Evolutionary conservation across 30 jellyfish, hydroid and myxozoan species (phyloP).

Genomic region (Hydractinia echinata): DNA sequence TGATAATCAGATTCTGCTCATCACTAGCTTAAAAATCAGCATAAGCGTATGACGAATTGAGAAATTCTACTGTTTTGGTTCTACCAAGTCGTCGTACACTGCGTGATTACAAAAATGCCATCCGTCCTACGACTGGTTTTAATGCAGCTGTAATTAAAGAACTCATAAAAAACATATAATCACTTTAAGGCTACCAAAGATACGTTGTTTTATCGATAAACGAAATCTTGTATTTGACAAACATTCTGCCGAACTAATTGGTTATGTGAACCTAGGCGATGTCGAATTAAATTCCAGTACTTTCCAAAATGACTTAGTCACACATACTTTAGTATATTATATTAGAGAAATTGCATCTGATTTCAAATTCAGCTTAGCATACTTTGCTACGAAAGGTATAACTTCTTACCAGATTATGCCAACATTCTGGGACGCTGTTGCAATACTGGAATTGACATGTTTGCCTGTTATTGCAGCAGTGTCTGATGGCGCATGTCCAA

Average conservation of each 20-base stretch:
- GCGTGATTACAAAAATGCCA: too few relatives aligned
- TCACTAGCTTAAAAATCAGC: too few relatives aligned
- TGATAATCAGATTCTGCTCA: too few relatives aligned
- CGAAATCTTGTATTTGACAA: conserved; percentile 47
- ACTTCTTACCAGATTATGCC: conserved; percentile 28
- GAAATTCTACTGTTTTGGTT: too few relatives aligned
- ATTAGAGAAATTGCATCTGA: conserved; percentile 43
- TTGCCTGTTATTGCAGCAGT: conserved; percentile 48
- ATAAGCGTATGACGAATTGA: too few relatives aligned
- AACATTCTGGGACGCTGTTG: conserved; percentile 51
- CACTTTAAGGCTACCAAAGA: conserved; percentile 33
- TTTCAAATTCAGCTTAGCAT: conserved; percentile 35
- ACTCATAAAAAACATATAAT: conserved; percentile 2
- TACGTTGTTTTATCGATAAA: conserved; percentile 42
- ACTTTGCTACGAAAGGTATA: conserved; percentile 54
- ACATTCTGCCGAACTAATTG: conserved; percentile 47
- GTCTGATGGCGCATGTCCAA: conserved; percentile 36
- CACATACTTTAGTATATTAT: conserved; percentile 36
- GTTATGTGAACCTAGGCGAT: conserved; percentile 63
- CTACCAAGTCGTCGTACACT: too few relatives aligned
- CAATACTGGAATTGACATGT: conserved; percentile 42
- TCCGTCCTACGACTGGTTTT: too few relatives aligned
- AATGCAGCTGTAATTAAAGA: too few relatives aligned
- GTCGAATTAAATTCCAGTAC: conserved; percentile 44
- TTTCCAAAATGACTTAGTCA: conserved; percentile 46